Evolutionary conservation across 2,797 vertebrate species (phyloP).

Genomic region (Anas bahamensis): DNA sequence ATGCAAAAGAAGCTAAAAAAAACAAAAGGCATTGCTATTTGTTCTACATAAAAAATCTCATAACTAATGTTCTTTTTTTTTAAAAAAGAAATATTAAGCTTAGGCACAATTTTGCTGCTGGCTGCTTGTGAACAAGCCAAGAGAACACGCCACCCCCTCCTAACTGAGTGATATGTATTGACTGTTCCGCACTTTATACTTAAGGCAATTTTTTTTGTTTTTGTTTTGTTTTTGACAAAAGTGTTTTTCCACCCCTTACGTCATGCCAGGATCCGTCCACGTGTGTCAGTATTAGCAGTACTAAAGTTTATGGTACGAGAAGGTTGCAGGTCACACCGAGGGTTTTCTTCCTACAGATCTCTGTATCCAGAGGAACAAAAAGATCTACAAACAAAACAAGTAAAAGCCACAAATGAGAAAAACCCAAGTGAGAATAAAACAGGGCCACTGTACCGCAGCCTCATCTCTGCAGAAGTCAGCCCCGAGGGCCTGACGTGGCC

Average conservation of each 20-base stretch:
- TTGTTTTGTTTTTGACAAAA: conserved; percentile 32
- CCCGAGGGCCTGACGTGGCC: neutral
- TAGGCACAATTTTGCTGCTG: conserved; percentile 84
- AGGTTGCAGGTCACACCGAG: conserved; percentile 39
- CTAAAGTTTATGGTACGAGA: conserved; percentile 56
- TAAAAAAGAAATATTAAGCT: conserved; percentile 76
- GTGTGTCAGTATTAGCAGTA: conserved; percentile 65
- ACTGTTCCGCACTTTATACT: conserved; percentile 69
- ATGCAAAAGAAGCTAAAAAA: conserved; percentile 79
- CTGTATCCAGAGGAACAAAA: conserved; percentile 38
- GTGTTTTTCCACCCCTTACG: conserved; percentile 53
- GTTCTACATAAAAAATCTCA: conserved; percentile 80
- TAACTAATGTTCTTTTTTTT: conserved; percentile 79
- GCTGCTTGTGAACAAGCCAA: conserved; percentile 74
- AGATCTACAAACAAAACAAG: neutral
- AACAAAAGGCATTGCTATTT: conserved; percentile 75
- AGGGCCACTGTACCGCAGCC: neutral
- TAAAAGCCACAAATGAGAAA: neutral
- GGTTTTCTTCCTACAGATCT: conserved; percentile 49
- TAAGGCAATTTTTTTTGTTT: conserved; percentile 79
- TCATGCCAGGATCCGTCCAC: conserved; percentile 46
- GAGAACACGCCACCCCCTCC: conserved; percentile 53
- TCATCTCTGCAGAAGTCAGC: accelerated
- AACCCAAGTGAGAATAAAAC: neutral
- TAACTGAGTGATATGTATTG: conserved; percentile 57